These are phyloP conservation scores for Tetrax tetrax DNA, from an alignment of 2,113 vertebrate species.

Conservation along the genomic window DNA sequence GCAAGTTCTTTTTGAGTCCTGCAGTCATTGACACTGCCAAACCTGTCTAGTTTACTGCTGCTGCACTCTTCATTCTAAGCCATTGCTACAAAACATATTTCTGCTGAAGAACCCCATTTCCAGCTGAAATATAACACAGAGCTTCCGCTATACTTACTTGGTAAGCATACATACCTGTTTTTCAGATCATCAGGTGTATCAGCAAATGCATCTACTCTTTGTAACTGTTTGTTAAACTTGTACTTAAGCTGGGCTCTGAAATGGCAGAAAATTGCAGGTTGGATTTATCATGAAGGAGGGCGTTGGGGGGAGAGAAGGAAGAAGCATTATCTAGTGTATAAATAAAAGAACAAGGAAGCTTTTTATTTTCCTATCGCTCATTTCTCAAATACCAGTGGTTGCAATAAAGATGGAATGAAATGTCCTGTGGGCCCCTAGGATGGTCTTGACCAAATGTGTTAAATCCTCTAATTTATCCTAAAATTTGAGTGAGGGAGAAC, in stretches of 20 bases:
- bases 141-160: not conserved
- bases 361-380: not conserved
- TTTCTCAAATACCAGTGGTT: not conserved
- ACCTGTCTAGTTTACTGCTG: not conserved
- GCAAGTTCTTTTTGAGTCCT: not conserved
- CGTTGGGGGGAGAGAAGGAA: not conserved
- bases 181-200: not conserved
- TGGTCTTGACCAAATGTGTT: not conserved
- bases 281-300: not conserved
- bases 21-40: not conserved
- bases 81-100: not conserved
- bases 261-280: slow-evolving; percentile 10
- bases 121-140: not conserved
- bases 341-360: not conserved
- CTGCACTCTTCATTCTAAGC: not conserved
- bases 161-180: not conserved
- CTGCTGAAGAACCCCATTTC: not conserved
- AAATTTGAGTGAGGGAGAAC: not conserved
- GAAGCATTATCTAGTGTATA: not conserved
- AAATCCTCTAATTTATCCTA: not conserved
- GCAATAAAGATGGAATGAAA: not conserved
- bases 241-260: slow-evolving; percentile 7
- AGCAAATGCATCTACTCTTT: not conserved
- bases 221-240: not conserved
- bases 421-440: not conserved